A percentile compares a stretch with the other conserved stretches of the same genome.
These are phyloP conservation scores for Eubasilissa splendida DNA, from an alignment of 2,888 invertebrate species.

Conservation along the genomic window DNA sequence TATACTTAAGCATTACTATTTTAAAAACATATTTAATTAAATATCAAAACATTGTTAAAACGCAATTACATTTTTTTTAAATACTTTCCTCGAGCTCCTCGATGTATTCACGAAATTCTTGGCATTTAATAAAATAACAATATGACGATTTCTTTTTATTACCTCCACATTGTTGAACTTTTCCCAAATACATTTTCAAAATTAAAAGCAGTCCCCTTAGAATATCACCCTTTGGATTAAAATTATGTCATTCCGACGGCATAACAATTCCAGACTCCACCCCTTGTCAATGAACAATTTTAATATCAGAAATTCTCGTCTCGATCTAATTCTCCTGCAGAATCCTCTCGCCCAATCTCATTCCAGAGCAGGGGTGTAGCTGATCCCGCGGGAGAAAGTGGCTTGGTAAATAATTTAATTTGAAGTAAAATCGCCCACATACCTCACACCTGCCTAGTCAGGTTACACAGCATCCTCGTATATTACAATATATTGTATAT, in stretches of 20 bases:
- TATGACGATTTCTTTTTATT: background rate
- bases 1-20: no score
- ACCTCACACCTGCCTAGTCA: slow-evolving; percentile 2
- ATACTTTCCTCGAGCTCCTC: no score
- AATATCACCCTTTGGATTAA: slow-evolving; percentile 28
- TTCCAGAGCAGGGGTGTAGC: slow-evolving; percentile 15
- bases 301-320: slow-evolving; percentile 34
- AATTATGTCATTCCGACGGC: slow-evolving; percentile 15
- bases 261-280: slow-evolving; percentile 26
- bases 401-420: slow-evolving; percentile 57
- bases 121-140: background rate
- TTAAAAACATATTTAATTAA: no score
- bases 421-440: slow-evolving; percentile 56
- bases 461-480: background rate
- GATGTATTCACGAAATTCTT: background rate
- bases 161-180: background rate
- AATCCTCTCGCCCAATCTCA: slow-evolving; percentile 23
- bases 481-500: no score
- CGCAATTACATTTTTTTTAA: no score
- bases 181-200: slow-evolving; percentile 5
- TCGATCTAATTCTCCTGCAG: slow-evolving; percentile 30
- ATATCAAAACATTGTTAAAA: no score
- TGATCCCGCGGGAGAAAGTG: slow-evolving; percentile 43
- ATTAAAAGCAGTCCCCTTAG: slow-evolving; percentile 11
- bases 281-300: slow-evolving; percentile 34